phyloP scores from a whole-genome alignment of 2,113 vertebrate genomes.

The Aldabrachelys gigantea region DNA sequence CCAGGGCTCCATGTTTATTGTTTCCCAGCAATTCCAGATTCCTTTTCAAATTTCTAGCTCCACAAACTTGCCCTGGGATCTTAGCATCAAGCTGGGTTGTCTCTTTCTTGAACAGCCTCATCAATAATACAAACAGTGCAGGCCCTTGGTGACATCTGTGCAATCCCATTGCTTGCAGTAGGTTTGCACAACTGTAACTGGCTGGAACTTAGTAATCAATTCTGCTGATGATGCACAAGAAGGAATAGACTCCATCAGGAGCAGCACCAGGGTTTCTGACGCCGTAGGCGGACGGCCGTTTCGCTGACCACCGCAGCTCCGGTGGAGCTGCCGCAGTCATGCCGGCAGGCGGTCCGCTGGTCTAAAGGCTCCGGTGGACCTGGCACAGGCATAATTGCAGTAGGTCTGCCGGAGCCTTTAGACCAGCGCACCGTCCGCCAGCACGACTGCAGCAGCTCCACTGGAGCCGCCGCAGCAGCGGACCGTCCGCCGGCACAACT shows the following conservation, averaged over 20 bases:
- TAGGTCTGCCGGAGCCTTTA: too few species aligned
- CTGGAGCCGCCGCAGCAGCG: too few species aligned
- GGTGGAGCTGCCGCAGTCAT: too few species aligned
- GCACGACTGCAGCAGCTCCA: too few species aligned
- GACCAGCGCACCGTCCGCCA: too few species aligned
- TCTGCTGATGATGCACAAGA: background rate
- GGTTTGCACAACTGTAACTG: background rate
- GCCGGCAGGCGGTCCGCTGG: too few species aligned
- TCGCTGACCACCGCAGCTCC: too few species aligned
- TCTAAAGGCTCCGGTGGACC: too few species aligned
- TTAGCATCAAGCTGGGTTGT: background rate
- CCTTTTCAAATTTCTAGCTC: background rate
- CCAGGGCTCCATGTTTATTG: background rate
- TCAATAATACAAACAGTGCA: background rate
- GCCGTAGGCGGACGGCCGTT: too few species aligned
- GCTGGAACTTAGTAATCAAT: background rate
- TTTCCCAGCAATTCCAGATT: background rate
- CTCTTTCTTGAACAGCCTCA: background rate
- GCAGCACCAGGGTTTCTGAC: too few species aligned
- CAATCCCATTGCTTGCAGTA: rapidly evolving
- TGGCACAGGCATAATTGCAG: too few species aligned
- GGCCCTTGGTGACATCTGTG: background rate
- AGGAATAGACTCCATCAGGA: background rate
- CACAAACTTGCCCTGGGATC: background rate
- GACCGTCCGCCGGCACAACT: too few species aligned